phyloP scores from a whole-genome alignment of 2,113 vertebrate species.

The Opisthocomus hoazin region DNA sequence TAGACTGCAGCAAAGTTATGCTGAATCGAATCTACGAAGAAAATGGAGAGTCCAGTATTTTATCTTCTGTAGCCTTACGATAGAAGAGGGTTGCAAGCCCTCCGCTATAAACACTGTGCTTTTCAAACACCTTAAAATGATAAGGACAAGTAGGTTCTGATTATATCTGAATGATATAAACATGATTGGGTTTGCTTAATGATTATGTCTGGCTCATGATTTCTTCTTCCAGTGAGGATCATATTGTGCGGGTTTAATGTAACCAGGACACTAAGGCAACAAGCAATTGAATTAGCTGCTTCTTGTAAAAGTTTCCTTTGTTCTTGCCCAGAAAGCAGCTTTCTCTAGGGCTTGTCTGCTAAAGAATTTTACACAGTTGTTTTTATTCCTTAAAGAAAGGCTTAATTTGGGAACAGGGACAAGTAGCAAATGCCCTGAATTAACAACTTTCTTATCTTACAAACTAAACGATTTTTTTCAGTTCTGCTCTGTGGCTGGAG shows the following conservation, averaged over 20 bases:
- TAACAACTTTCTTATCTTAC: not conserved
- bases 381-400: not conserved
- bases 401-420: not conserved
- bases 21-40: not conserved
- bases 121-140: constrained; percentile 54
- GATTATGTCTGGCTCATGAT: constrained; percentile 42
- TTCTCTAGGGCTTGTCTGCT: not conserved
- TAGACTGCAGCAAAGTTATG: not conserved
- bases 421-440: not conserved
- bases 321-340: not conserved
- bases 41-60: not conserved
- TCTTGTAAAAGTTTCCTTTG: constrained; percentile 6
- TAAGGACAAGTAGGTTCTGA: constrained; percentile 28
- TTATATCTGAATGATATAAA: constrained; percentile 61
- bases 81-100: not conserved
- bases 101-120: constrained; percentile 15
- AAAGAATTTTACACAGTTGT: not conserved
- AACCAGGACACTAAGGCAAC: not conserved
- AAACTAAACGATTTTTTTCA: not conserved
- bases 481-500: not conserved
- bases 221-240: constrained; percentile 39
- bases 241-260: not conserved
- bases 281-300: not conserved
- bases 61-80: not conserved
- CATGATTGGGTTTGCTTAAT: constrained; percentile 58